phyloP scores from a whole-genome alignment of 2,888 invertebrate species.

The Oscheius myriophilus region DNA sequence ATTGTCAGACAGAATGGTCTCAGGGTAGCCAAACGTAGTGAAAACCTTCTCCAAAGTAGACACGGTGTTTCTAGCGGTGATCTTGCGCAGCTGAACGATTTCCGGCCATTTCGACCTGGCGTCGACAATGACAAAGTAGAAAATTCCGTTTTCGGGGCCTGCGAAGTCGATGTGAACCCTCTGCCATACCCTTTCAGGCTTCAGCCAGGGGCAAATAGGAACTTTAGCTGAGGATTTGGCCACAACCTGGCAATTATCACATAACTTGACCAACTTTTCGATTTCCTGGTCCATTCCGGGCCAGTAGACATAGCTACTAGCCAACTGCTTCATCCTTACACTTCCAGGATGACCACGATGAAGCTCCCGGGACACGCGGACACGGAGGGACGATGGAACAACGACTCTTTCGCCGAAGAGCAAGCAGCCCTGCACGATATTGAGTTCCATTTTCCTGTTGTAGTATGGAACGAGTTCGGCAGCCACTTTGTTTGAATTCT shows the following conservation, averaged over 20 bases:
- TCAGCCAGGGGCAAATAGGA: conserved; percentile 62
- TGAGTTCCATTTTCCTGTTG: not conserved
- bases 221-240: conserved; percentile 46
- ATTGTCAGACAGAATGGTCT: conserved; percentile 67
- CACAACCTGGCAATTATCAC: conserved; percentile 43
- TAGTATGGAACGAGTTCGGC: not conserved
- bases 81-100: conserved; percentile 34
- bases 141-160: conserved; percentile 30
- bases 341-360: conserved; percentile 64
- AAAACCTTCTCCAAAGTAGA: conserved; percentile 33
- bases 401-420: conserved; percentile 44
- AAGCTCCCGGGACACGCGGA: conserved; percentile 49
- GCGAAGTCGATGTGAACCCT: conserved; percentile 72
- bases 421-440: not conserved
- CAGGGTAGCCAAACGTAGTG: conserved; percentile 53
- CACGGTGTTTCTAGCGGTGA: conserved; percentile 28
- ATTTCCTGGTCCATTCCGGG: conserved; percentile 51
- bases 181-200: conserved; percentile 66
- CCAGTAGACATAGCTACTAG: conserved; percentile 66
- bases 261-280: conserved; percentile 42
- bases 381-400: conserved; percentile 50
- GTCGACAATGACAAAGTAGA: conserved; percentile 71
- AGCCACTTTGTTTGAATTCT: conserved; percentile 4
- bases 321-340: conserved; percentile 61
- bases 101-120: conserved; percentile 73